A percentile compares a stretch with the other conserved stretches of the same genome.
phyloP scores from a whole-genome alignment of 2,888 invertebrate genomes.

The Cyclophora punctaria region DNA sequence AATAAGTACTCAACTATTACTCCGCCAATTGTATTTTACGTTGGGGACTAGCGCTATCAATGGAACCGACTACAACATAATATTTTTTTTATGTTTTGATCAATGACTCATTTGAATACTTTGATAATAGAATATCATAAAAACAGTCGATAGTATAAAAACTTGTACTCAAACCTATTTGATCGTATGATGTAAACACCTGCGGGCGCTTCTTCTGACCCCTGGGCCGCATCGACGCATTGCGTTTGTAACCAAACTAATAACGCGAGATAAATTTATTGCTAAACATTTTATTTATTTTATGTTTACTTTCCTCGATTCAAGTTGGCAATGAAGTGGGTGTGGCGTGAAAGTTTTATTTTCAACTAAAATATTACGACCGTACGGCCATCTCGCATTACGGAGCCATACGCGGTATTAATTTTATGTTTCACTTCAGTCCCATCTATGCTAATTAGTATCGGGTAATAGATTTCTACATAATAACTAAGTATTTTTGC shows the following conservation, averaged over 20 bases:
- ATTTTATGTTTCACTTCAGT: background rate
- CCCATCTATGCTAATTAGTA: slow-evolving; percentile 7
- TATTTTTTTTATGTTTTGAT: no score
- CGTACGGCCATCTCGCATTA: slow-evolving; percentile 13
- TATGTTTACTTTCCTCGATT: slow-evolving; percentile 39
- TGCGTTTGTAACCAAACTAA: slow-evolving; percentile 24
- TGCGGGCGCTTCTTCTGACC: slow-evolving; percentile 21
- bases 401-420: slow-evolving; percentile 2
- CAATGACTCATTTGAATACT: no score
- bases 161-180: no score
- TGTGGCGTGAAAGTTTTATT: slow-evolving; percentile 31
- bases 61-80: no score
- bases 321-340: slow-evolving; percentile 30
- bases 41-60: no score
- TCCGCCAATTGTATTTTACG: no score
- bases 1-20: no score
- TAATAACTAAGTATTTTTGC: slow-evolving; percentile 8
- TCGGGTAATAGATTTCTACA: slow-evolving; percentile 14
- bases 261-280: slow-evolving; percentile 36
- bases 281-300: slow-evolving; percentile 24
- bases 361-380: slow-evolving; percentile 22
- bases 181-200: no score
- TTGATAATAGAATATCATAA: no score
- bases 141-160: no score
- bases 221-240: slow-evolving; percentile 19